These are phyloP conservation scores for Drosophila demipolita DNA, from an alignment of 2,888 invertebrate species.

Conservation along the genomic window DNA sequence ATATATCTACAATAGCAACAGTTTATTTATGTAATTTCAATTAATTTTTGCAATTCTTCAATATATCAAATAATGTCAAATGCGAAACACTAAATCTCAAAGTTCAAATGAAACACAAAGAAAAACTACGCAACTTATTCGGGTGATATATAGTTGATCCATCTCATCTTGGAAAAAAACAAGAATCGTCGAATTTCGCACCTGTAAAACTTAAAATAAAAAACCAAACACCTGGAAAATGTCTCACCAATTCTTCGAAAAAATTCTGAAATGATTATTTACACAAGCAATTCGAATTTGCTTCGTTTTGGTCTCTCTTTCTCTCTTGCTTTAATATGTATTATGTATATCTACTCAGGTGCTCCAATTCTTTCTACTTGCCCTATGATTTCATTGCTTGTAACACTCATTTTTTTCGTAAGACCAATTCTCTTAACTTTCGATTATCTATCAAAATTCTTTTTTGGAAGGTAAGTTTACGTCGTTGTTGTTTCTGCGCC, in stretches of 20 bases:
- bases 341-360: conserved; percentile 23
- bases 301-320: conserved; percentile 44
- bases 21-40: conserved; percentile 47
- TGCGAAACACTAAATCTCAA: conserved; percentile 14
- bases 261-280: conserved; percentile 21
- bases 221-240: conserved; percentile 17
- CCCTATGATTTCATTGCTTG: conserved; percentile 48
- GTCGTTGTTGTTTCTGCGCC: conserved; percentile 36
- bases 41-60: conserved; percentile 48
- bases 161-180: conserved; percentile 18
- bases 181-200: conserved; percentile 26
- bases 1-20: conserved; percentile 49
- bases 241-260: conserved; percentile 15
- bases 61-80: conserved; percentile 24
- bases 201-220: conserved; percentile 11
- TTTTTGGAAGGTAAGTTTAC: conserved; percentile 55
- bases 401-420: conserved; percentile 31
- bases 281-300: conserved; percentile 27
- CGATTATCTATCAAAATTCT: conserved; percentile 21
- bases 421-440: conserved; percentile 35
- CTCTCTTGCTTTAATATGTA: conserved; percentile 38
- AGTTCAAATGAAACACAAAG: conserved; percentile 62
- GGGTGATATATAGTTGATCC: conserved; percentile 33
- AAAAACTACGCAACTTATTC: conserved; percentile 62
- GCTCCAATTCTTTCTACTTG: conserved; percentile 39